A percentile compares a stretch with the other conserved stretches of the same genome.
These are phyloP conservation scores for Brevimyrus niger DNA, from an alignment of 2,113 vertebrate genomes.

Conservation along the genomic window DNA sequence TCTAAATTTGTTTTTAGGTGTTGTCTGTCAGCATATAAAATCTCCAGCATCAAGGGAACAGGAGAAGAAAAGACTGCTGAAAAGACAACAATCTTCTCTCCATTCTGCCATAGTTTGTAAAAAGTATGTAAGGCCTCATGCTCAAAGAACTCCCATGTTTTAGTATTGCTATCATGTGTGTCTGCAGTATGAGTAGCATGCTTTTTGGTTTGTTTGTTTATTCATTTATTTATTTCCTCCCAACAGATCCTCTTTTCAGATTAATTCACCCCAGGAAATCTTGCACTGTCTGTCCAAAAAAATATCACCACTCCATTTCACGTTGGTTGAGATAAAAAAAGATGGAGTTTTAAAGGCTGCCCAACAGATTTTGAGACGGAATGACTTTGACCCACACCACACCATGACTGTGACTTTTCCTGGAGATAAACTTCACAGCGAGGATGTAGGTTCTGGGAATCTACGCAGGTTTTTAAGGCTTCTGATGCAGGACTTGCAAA, in stretches of 20 bases:
- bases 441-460: neutral
- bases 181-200: neutral
- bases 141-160: neutral
- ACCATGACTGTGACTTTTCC: slow-evolving; percentile 66
- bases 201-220: neutral
- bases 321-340: slow-evolving; percentile 60
- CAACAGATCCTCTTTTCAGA: slow-evolving; percentile 56
- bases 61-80: slow-evolving; percentile 30
- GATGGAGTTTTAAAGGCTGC: slow-evolving; percentile 66
- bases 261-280: slow-evolving; percentile 54
- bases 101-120: slow-evolving; percentile 32
- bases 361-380: slow-evolving; percentile 64
- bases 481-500: slow-evolving; percentile 51
- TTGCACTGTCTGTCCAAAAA: slow-evolving; percentile 64
- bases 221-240: slow-evolving; percentile 17
- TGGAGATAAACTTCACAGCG: slow-evolving; percentile 6
- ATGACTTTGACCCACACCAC: slow-evolving; percentile 66
- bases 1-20: neutral
- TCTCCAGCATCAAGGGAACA: slow-evolving; percentile 30
- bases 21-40: slow-evolving; percentile 25
- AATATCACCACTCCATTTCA: slow-evolving; percentile 52
- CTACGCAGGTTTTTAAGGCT: slow-evolving; percentile 48
- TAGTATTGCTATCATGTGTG: neutral
- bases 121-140: slow-evolving; percentile 26
- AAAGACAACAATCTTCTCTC: slow-evolving; percentile 28